phyloP scores from a whole-genome alignment of 2,797 vertebrate genomes.

The Scolopax rusticola region DNA sequence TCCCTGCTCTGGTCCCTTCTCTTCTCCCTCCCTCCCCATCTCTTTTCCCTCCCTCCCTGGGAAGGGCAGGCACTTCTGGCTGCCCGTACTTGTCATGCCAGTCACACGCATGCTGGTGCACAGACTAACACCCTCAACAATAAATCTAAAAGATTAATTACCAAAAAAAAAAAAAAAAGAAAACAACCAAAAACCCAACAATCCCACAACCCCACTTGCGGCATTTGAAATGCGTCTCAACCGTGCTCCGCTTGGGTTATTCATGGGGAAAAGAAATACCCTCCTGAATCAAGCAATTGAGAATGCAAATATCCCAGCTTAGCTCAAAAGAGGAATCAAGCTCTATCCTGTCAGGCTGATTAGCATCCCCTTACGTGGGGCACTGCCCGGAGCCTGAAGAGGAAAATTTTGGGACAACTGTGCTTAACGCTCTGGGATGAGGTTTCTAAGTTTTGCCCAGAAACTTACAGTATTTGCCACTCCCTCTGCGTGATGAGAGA shows the following conservation, averaged over 20 bases:
- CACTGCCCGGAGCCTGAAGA: background rate
- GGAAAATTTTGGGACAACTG: background rate
- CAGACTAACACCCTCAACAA: constrained; percentile 62
- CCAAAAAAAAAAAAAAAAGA: background rate
- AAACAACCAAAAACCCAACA: background rate
- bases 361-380: background rate
- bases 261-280: constrained; percentile 60
- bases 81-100: constrained; percentile 60
- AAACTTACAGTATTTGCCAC: background rate
- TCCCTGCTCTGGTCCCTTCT: background rate
- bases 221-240: constrained; percentile 43
- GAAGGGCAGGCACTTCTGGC: background rate
- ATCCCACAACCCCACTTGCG: constrained; percentile 13
- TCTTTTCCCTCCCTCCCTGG: constrained; percentile 3
- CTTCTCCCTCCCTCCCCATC: background rate
- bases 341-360: constrained; percentile 41
- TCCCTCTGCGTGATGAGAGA: background rate
- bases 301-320: constrained; percentile 58
- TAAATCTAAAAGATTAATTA: constrained; percentile 70
- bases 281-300: constrained; percentile 61
- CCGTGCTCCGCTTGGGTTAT: constrained; percentile 12
- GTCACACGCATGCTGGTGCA: constrained; percentile 54
- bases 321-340: constrained; percentile 51
- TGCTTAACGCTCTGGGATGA: background rate
- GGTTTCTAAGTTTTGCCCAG: constrained; percentile 2